Evolutionary conservation across 53 echinoderm and acorn worm genomes (phyloP).

Genomic region (Actinopyga echinites): DNA sequence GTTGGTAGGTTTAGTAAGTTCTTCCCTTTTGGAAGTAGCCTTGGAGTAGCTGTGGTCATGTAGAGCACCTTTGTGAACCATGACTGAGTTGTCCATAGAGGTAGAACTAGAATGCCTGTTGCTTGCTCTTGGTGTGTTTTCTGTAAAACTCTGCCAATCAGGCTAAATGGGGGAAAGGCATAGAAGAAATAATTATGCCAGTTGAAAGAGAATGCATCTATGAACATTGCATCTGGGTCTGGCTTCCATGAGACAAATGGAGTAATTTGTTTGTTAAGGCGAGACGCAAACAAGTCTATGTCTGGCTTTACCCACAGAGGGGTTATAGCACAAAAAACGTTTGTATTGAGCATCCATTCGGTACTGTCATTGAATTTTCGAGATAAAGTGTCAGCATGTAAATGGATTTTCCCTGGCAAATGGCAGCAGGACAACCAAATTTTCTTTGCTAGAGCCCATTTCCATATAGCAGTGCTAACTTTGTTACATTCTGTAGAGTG

Average conservation of each 20-base stretch:
- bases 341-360: slow-evolving; percentile 20
- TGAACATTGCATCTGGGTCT: slow-evolving; percentile 36
- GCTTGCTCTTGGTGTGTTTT: slow-evolving; percentile 32
- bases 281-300: slow-evolving; percentile 31
- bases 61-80: slow-evolving; percentile 39
- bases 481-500: slow-evolving; percentile 1
- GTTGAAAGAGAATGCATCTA: slow-evolving; percentile 38
- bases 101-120: slow-evolving; percentile 35
- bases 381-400: slow-evolving; percentile 7
- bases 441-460: neutral
- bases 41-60: no score
- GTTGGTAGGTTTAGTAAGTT: no score
- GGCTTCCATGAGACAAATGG: slow-evolving; percentile 48
- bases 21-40: no score
- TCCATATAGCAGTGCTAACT: neutral
- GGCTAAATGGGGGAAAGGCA: slow-evolving; percentile 59
- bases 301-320: slow-evolving; percentile 5
- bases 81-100: slow-evolving; percentile 55
- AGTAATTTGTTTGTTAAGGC: neutral
- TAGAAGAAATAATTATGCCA: slow-evolving; percentile 13
- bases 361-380: neutral
- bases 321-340: neutral
- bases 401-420: slow-evolving; percentile 1
- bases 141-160: slow-evolving; percentile 34
- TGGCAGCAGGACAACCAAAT: no score